These are phyloP conservation scores for Pecten maximus DNA, from an alignment of 2,888 invertebrate genomes.

Conservation along the genomic window DNA sequence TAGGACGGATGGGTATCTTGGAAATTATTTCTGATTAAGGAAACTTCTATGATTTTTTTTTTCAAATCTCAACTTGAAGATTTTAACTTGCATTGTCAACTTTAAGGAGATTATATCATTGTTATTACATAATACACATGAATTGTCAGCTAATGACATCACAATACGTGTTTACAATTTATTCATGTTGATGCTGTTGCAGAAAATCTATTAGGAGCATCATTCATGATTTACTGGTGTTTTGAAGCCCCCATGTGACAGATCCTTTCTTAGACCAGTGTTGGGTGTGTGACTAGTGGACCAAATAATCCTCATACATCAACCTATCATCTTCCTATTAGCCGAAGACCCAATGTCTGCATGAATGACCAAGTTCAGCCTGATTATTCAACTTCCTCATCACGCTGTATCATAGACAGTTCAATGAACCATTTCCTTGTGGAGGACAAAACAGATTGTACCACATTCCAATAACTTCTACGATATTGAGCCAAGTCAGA, in stretches of 20 bases:
- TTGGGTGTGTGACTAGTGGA: background rate
- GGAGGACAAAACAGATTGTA: background rate
- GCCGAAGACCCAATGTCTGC: background rate
- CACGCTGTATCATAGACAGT: background rate
- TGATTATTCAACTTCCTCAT: background rate
- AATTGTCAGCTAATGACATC: too few relatives aligned
- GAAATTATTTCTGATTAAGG: too few relatives aligned
- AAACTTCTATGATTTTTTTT: too few relatives aligned
- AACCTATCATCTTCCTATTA: constrained; percentile 19
- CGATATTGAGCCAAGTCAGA: background rate
- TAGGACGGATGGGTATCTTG: too few relatives aligned
- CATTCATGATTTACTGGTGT: background rate
- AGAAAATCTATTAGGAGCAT: background rate
- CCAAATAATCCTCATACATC: background rate
- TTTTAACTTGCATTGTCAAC: too few relatives aligned
- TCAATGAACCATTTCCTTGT: background rate
- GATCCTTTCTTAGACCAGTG: background rate
- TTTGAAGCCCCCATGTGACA: background rate
- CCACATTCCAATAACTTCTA: background rate
- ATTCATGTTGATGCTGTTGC: too few relatives aligned
- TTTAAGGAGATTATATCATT: too few relatives aligned
- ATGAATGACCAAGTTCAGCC: background rate
- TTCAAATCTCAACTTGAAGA: too few relatives aligned
- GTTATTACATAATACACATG: too few relatives aligned
- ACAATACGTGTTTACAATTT: too few relatives aligned